A percentile compares a stretch with the other conserved stretches of the same genome.
phyloP scores from a whole-genome alignment of 2,797 vertebrate species.

The Lycodopsis pacificus region DNA sequence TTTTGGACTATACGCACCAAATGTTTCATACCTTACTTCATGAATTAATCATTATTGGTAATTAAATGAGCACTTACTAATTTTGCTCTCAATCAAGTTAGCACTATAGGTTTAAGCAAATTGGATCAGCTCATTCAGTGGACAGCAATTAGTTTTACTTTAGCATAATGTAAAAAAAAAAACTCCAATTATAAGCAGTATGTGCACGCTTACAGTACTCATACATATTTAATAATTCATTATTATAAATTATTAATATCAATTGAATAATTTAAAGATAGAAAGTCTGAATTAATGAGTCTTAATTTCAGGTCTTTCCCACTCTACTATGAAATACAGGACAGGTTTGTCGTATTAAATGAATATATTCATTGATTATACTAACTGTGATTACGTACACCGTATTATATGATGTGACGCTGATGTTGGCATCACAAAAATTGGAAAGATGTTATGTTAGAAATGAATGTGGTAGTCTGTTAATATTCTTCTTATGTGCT shows the following conservation, averaged over 20 bases:
- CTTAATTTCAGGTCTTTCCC: conserved; percentile 53
- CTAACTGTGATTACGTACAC: background rate
- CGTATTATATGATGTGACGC: background rate
- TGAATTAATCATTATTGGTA: background rate
- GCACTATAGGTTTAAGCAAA: conserved; percentile 16
- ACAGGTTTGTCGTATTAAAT: background rate
- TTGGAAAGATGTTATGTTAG: background rate
- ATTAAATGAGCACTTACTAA: background rate
- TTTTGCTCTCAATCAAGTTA: conserved; percentile 1
- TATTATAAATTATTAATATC: conserved; percentile 47
- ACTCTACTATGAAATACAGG: background rate
- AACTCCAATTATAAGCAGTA: conserved; percentile 35
- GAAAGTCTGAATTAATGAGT: conserved; percentile 47
- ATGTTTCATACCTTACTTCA: background rate
- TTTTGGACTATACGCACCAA: too few relatives aligned
- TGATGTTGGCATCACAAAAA: background rate
- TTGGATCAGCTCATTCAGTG: background rate
- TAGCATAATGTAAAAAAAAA: conserved; percentile 12
- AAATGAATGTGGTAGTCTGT: background rate
- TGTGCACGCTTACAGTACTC: conserved; percentile 31
- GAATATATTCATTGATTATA: background rate
- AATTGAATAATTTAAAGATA: conserved; percentile 51
- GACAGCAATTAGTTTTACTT: conserved; percentile 34
- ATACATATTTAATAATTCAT: conserved; percentile 48
- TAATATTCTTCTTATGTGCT: background rate